These are phyloP conservation scores for Alentia gelatinosa DNA, from an alignment of 2,888 invertebrate species.

Conservation along the genomic window DNA sequence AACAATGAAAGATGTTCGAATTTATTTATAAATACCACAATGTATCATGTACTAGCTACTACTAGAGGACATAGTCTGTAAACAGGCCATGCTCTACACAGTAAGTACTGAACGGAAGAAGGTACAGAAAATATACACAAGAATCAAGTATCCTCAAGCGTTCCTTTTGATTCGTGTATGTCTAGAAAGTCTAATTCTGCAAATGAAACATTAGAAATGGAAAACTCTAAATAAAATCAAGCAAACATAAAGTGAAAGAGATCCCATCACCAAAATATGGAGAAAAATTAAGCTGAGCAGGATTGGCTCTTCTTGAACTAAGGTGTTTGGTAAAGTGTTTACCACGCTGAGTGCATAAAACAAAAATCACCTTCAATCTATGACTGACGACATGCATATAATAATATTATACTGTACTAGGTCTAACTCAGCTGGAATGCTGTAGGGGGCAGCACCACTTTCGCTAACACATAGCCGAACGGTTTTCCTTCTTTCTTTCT, in stretches of 20 bases:
- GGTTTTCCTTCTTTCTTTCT: too few species aligned
- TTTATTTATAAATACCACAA: not conserved
- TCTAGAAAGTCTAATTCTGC: not conserved
- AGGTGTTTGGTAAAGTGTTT: not conserved
- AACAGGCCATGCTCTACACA: not conserved
- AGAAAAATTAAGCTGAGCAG: too few species aligned
- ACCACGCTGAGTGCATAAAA: not conserved
- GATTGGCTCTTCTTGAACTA: not conserved
- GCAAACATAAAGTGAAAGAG: not conserved
- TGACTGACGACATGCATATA: not conserved
- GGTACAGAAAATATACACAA: not conserved
- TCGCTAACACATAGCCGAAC: too few species aligned
- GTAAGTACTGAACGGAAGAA: not conserved
- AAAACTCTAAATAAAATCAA: not conserved
- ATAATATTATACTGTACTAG: not conserved
- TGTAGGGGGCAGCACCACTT: not conserved
- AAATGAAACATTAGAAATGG: not conserved
- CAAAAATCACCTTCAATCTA: not conserved
- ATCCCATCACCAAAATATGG: not conserved
- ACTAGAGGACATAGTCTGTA: not conserved
- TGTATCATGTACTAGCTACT: not conserved
- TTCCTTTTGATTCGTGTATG: not conserved
- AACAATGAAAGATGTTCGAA: not conserved
- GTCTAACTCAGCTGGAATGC: not conserved
- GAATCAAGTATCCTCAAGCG: not conserved